Base-by-base conservation (phyloP, 2,113 vertebrate species). In the Donacobius atricapilla region DNA sequence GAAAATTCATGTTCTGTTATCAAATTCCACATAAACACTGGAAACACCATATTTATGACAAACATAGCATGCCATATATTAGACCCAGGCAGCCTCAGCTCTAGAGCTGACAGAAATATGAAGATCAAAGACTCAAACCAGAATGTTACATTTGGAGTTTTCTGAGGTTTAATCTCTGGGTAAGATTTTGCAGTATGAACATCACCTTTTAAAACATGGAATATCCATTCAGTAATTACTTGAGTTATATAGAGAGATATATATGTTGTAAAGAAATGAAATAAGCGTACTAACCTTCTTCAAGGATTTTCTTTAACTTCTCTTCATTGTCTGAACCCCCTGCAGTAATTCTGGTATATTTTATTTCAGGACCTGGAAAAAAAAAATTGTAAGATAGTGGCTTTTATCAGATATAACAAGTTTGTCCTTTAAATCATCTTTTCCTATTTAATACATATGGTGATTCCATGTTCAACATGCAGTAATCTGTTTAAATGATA, bases 301-400 rank as follows among this genome's bases (percentile, higher is more conserved):
- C 97, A 66, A 98, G 92, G 23, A 98, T 64, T 95, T 97, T 98
- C 94, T 98, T 97, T 50, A 98, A 76, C 10, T 97, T 96, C 81
- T 97, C 98, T 80, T 97, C 98, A 47, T 97, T 92, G 42, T 98
- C 97, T 90, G 92, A 53, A 42, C 87, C 75, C 64, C 97, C 97
- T 68, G 98, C 83, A 71, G 98, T 98, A 93, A 98, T 98, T 83
- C 96, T 96, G 37, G 98, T 98, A 12, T 98, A 98, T 97, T 98
- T 98, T 95, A 98, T 97, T 97, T 98, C 98, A 86, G 98, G 98
- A 83, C 98, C 98, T 98, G 70, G 73, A 86, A 64, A 45, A 92
- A 45, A 92, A 33, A 44, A n/a, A 9, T 10, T 45, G 7, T 33
- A 13, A 81, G 28, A 51, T 13, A 60, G 5, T 42, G 11, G 25